Evolutionary conservation across 2,797 vertebrate species (phyloP).

Genomic region (Craterocephalus amniculus): DNA sequence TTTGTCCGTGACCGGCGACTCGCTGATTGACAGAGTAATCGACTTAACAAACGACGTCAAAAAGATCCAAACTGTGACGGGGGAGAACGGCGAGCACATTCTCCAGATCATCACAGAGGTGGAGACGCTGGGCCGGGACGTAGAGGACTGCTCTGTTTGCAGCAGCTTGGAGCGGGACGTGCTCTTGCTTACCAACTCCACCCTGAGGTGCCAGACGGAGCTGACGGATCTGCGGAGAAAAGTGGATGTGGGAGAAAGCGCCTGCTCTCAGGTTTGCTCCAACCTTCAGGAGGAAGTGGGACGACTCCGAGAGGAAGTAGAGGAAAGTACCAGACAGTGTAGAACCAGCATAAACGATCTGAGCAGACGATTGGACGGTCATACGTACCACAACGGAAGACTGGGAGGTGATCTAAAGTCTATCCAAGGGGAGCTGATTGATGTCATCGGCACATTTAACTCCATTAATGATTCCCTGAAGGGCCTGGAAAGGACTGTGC

Average conservation of each 20-base stretch:
- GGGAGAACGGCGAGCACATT: conserved; percentile 78
- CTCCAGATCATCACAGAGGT: conserved; percentile 79
- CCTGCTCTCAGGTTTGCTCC: conserved; percentile 84
- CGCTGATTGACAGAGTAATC: conserved; percentile 73
- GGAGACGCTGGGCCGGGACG: conserved; percentile 73
- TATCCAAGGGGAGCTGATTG: conserved; percentile 86
- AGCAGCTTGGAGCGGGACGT: conserved; percentile 74
- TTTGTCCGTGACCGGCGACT: conserved; percentile 81
- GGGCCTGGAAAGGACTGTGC: conserved; percentile 84
- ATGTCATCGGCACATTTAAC: conserved; percentile 81
- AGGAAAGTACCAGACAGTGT: conserved; percentile 75
- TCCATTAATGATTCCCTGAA: conserved; percentile 88
- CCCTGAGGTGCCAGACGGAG: conserved; percentile 71
- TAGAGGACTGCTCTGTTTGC: conserved; percentile 76
- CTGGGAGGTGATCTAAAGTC: conserved; percentile 84
- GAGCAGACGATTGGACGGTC: conserved; percentile 82
- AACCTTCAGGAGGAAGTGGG: conserved; percentile 84
- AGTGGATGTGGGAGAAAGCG: conserved; percentile 72
- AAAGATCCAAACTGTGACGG: conserved; percentile 76
- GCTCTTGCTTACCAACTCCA: conserved; percentile 74
- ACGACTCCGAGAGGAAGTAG: conserved; percentile 79
- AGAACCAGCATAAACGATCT: conserved; percentile 64
- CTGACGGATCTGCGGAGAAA: conserved; percentile 69
- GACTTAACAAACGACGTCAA: conserved; percentile 74
- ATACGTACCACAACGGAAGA: conserved; percentile 80